phyloP scores from a whole-genome alignment of 2,888 invertebrate genomes.

The Xanthorhoe designata region DNA sequence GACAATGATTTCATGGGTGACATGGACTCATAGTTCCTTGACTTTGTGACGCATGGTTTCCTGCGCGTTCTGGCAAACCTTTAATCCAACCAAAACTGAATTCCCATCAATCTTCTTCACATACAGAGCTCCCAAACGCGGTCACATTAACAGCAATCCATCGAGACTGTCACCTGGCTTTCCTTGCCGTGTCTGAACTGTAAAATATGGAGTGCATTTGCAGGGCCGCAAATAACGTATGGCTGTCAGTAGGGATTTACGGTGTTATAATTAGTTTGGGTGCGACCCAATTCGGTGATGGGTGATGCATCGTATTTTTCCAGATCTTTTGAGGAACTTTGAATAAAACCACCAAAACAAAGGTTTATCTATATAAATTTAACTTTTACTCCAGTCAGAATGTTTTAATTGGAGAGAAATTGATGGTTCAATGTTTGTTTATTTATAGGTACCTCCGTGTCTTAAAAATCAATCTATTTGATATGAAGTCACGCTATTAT shows the following conservation, averaged over 20 bases:
- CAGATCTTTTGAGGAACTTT: not conserved
- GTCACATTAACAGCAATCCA: conserved; percentile 47
- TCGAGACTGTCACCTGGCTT: conserved; percentile 47
- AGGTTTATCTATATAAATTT: no score
- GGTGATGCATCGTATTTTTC: conserved; percentile 24
- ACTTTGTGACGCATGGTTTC: conserved; percentile 6
- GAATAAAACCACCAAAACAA: not conserved
- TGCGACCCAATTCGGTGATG: conserved; percentile 61
- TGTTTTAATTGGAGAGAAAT: no score
- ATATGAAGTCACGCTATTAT: not conserved
- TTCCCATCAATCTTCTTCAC: conserved; percentile 37
- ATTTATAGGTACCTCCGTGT: not conserved
- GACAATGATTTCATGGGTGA: not conserved
- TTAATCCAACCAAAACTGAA: conserved; percentile 8
- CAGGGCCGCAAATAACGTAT: conserved; percentile 54
- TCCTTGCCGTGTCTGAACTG: conserved; percentile 54
- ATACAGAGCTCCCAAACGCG: conserved; percentile 25
- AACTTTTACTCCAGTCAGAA: no score
- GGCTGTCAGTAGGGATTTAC: conserved; percentile 58
- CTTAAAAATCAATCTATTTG: no score
- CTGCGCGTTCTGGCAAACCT: conserved; percentile 10
- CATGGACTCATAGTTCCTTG: not conserved
- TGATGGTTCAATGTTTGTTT: not conserved
- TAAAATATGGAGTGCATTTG: conserved; percentile 53
- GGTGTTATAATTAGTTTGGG: conserved; percentile 72